Base-by-base conservation (phyloP, 2,888 invertebrate species). In the Eugnorisma glareosa region DNA sequence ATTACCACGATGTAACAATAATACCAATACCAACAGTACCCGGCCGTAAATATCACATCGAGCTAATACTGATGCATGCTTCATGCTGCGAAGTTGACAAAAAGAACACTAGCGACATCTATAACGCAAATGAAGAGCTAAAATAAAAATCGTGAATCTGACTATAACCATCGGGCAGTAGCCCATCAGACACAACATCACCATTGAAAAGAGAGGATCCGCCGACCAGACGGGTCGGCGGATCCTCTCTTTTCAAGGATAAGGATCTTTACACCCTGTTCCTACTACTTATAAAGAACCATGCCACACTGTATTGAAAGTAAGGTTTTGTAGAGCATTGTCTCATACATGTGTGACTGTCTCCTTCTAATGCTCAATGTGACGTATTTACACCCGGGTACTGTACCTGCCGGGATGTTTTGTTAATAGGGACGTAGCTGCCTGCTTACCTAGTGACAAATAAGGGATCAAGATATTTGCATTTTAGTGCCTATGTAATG, bases 381-480 rank as follows among this genome's bases (percentile, higher is more conserved):
- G 51, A 48, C 21, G 11, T 35, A 63, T 66, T 57, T 37, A n/a
- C 28, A 8, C 4, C 35, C 8, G 45, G 15, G 15, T n/a, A 18
- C 24, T 51, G 43, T 43, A 31, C 18, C 24, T 48, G 43, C 35
- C 68, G 59, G 75, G 57, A 35, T 82, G 54, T 74, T 67, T 10
- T 31, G 4, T 43, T 37, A 35, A 7, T 35, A 40, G 18, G 13
- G 21, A 28, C 51, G 37, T 69, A 79, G 67, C 69, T 68, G 54
- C 35, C 84, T 84, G 81, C 76, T 63, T 59, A 81, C 69, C 48
- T 59, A 57, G 43, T 24, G 24, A 59, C 21, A 24, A 4, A 61
- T n/a, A 37, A 51, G 63, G 48, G 59, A 73, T 67, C 59, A 83
- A 83, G 45, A 78, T 69, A 69, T 69, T 66, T 69, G 57, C 69